Evolutionary conservation across 1,140 invertebrate species (phyloP).

Genomic region (Contarinia nasturtii): DNA sequence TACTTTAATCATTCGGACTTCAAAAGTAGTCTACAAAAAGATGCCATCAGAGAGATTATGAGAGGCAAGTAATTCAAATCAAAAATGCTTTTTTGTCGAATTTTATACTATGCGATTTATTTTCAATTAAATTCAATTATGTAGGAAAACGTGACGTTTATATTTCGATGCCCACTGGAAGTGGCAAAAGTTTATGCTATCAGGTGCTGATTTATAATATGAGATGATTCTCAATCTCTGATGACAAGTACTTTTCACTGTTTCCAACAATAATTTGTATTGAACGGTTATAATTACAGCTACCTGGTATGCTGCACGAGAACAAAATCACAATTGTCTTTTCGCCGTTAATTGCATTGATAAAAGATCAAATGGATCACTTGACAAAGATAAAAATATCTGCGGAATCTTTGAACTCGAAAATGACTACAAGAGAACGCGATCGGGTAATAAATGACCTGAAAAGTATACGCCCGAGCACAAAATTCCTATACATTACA

Average conservation of each 20-base stretch:
- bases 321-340: conserved; percentile 70
- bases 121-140: conserved; percentile 20
- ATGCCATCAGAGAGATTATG: too few relatives aligned
- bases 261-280: too few relatives aligned
- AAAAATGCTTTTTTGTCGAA: too few relatives aligned
- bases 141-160: conserved; percentile 54
- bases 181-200: conserved; percentile 91
- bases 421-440: conserved; percentile 51
- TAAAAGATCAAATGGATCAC: conserved; percentile 59
- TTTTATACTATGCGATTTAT: neutral
- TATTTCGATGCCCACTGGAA: conserved; percentile 84
- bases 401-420: conserved; percentile 78
- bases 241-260: too few relatives aligned
- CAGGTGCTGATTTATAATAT: too few relatives aligned
- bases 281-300: too few relatives aligned
- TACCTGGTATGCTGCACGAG: conserved; percentile 57
- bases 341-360: conserved; percentile 82
- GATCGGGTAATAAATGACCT: conserved; percentile 56
- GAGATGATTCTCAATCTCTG: too few relatives aligned
- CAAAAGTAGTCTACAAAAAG: too few relatives aligned
- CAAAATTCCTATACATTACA: conserved; percentile 77
- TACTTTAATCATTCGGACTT: too few relatives aligned
- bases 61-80: too few relatives aligned
- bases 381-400: conserved; percentile 44
- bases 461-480: conserved; percentile 41